These are phyloP conservation scores for Drosophila miranda DNA, from an alignment of 1,140 invertebrate genomes.

Conservation along the genomic window DNA sequence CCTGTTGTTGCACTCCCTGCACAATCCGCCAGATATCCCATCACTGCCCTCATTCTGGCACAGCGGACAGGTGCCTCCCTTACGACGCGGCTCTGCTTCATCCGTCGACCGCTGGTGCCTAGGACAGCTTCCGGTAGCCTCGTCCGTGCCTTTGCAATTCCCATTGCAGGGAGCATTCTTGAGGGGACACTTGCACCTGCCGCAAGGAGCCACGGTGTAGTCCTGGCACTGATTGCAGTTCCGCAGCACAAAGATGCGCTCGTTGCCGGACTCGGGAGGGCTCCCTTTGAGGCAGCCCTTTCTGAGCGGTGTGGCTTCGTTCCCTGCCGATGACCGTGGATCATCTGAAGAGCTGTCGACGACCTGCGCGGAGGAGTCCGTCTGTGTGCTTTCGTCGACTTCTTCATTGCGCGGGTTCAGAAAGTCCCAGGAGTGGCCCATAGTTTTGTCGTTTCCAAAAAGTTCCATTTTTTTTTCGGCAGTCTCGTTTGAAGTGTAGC, in stretches of 20 bases:
- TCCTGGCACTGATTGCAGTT: slow-evolving; percentile 37
- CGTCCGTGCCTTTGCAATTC: neutral
- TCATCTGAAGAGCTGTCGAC: slow-evolving; percentile 2
- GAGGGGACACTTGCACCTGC: neutral
- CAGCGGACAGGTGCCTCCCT: neutral
- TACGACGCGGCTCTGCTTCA: neutral
- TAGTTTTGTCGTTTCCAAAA: slow-evolving; percentile 50
- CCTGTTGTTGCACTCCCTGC: slow-evolving; percentile 23
- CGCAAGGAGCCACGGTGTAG: slow-evolving; percentile 14
- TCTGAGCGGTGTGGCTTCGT: neutral
- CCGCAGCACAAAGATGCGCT: slow-evolving; percentile 29
- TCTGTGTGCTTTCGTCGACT: neutral
- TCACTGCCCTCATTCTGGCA: slow-evolving; percentile 21
- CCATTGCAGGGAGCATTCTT: neutral
- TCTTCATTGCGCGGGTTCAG: slow-evolving; percentile 2
- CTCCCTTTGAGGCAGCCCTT: slow-evolving; percentile 1
- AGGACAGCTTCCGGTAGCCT: neutral
- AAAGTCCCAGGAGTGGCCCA: slow-evolving; percentile 44
- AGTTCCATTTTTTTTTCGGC: slow-evolving; percentile 28
- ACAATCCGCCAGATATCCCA: slow-evolving; percentile 19
- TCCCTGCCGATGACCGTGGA: too few relatives aligned
- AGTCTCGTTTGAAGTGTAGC: neutral
- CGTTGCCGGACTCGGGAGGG: neutral
- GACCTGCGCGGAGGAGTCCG: neutral
- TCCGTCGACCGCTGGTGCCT: neutral